Evolutionary conservation across 1,140 invertebrate genomes (phyloP), one percentile per base, ranked within the genome.

Genomic region (Chlorops oryzae): DNA sequence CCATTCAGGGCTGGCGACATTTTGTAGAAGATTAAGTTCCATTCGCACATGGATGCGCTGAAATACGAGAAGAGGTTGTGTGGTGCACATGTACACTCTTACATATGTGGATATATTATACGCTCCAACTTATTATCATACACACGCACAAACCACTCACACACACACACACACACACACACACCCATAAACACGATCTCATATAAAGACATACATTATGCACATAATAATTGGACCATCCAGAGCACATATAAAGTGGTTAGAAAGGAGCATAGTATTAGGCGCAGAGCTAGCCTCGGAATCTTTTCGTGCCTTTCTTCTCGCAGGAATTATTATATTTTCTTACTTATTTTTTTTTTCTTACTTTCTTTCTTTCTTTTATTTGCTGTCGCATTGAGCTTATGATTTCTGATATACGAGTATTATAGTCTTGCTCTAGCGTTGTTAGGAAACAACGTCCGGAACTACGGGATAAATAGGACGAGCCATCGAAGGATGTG

Each of bases 11-110:
- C 62, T 64, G 65, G 65, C 61, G 65, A 69, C 65, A 69, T 69
- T 69, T 69, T 69, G 65, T 69, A 66, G 65, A 61, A 69, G 65
- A 69, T 69, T 69, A 69, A 68, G 65, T 69, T 64, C 65, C 65
- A 69, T 69, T 69, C 65, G 61, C 65, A 69, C 65, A 69, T 69
- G 65, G 63, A 59, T 69, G 65, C 58, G 63, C 64, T 65, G 65
- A 69, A 69, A 69, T 69, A 69, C 63, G 65, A 69, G 68, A 67
- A 52, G 56, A 40, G 21, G 25, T 28, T 20, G 20, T 15, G 23
- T 7, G 34, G 20, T 18, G 13, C 27, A 44, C 27, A 6, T 10
- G 39, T 28, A 44, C 27, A 44, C 35, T 45, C 17, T 45, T 45
- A 20, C 12, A 44, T 28, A 25, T 34, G 25, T 23, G 9, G n/a